Evolutionary conservation across 1,140 invertebrate genomes (phyloP), one percentile per base, ranked within the genome.

Genomic region (Macrotrachela quadricornifera): DNA sequence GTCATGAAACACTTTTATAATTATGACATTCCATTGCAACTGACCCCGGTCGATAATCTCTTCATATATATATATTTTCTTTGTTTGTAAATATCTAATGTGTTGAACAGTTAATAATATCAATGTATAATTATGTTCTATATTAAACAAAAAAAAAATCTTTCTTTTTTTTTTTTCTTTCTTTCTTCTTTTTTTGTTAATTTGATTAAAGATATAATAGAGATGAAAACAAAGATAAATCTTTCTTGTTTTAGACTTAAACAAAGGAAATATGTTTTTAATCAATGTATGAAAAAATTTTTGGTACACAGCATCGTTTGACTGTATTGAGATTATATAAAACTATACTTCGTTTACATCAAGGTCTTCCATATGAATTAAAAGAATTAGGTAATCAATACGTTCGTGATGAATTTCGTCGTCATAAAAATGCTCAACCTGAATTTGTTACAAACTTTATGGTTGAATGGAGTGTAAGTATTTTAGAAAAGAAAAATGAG

Each of bases 381-480:
- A 74, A 78, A 58, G 63, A 63, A 2, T 40, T 71, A 13, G 70
- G 70, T 11, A 79, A 85, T 61, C 76, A 76, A 64, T 92, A 92
- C 68, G 80, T 81, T 0, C 77, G 77, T 59, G 83, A 85, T 59
- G 85, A 92, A 68, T 92, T 92, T 66, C 77, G 77, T 59, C 69
- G 80, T 48, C 85, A 90, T 63, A 83, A 86, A 64, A 76, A 73
- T 14, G 83, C 80, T 57, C 76, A 74, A 51, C 66, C 72, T 13
- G 67, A 74, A 49, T 79, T 85, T 65, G 75, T 81, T 10, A 64
- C 74, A 18, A 71, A 80, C 54, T 90, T 91, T 64, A 76, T 90
- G 65, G 76, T 75, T 36, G 85, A 86, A 72, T 91, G 86, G 86
- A 79, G 80, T 42, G 85, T 87, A 73, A 76, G 76, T 72, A 59